Evolutionary conservation across 37 sponge, comb jelly and placozoan species (phyloP).

Genomic region (Tethya wilhelma): DNA sequence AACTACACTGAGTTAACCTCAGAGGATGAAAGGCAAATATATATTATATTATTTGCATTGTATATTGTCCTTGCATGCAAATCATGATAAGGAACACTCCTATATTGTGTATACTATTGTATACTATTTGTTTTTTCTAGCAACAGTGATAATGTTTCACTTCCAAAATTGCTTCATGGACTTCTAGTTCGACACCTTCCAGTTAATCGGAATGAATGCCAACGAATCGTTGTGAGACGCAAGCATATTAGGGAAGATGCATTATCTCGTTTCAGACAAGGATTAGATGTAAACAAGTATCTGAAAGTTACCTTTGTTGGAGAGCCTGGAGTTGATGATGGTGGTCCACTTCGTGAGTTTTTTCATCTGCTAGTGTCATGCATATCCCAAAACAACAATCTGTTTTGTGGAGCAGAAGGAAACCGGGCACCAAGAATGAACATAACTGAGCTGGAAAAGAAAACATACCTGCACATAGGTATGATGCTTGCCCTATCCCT

Average conservation of each 20-base stretch:
- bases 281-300: background rate
- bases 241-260: background rate
- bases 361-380: background rate
- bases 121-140: no score
- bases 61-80: no score
- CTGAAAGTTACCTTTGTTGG: constrained; percentile 4
- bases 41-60: no score
- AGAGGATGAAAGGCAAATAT: no score
- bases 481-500: constrained; percentile 7
- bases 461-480: background rate
- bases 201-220: no score
- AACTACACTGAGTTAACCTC: no score
- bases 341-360: constrained; percentile 14
- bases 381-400: background rate
- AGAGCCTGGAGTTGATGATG: constrained; percentile 8
- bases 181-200: no score
- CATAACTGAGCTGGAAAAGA: background rate
- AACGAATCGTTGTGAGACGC: background rate
- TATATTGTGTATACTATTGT: no score
- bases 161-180: no score
- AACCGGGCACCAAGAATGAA: constrained; percentile 7
- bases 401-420: background rate
- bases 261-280: background rate
- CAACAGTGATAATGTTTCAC: no score
- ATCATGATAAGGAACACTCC: no score